Evolutionary conservation across 2,113 vertebrate species (phyloP), one percentile per base, ranked within the genome.

Genomic region (Toxotes jaculatrix): DNA sequence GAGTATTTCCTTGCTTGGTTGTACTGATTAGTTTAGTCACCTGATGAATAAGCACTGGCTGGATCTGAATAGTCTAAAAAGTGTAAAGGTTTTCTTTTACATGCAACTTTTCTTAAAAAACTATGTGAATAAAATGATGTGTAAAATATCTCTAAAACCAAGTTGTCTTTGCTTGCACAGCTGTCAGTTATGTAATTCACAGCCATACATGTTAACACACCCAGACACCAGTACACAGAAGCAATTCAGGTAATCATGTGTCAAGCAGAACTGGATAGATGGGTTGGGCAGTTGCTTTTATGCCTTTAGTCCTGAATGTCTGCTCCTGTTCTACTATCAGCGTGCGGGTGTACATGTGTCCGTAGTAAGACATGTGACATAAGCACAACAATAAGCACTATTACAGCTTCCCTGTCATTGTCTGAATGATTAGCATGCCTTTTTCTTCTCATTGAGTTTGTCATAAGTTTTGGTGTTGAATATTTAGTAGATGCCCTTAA

Each of bases 1-100:
- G 95, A 95, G 97, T 89, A 67, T 79, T 59, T 3, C 2, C 0
- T 0, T 10, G 1, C 14, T 75, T 14, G 0, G 1, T 32, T 7
- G 7, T 7, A 38, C 36, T 38, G 7, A 38, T 38, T 38, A 7
- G 36, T 38, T 38, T 38, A 7, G 36, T 38, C 7, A 38, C 36
- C 36, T 38, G 36, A 38, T 5, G 4, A 38, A 38, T 38, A 38
- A 38, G 36, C 4, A 38, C 4, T 38, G 4, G 36, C 36, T 7
- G n/a, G 62, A 65, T 43, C 13, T 43, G n/a, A 65, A 7, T 16
- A 31, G 23, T 31, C 42, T 43, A 43, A 43, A 43, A 43, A 43
- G 27, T 27, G 27, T 27, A 10, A 43, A 43, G 12, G 11, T 38
- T 38, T 38, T 4, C 36, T 38, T 38, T 14, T 13, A 1, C 42